Percentiles rank a stretch among this genome's conserved stretches.
phyloP scores from a whole-genome alignment of 2,797 vertebrate genomes.

The Galago senegalensis region DNA sequence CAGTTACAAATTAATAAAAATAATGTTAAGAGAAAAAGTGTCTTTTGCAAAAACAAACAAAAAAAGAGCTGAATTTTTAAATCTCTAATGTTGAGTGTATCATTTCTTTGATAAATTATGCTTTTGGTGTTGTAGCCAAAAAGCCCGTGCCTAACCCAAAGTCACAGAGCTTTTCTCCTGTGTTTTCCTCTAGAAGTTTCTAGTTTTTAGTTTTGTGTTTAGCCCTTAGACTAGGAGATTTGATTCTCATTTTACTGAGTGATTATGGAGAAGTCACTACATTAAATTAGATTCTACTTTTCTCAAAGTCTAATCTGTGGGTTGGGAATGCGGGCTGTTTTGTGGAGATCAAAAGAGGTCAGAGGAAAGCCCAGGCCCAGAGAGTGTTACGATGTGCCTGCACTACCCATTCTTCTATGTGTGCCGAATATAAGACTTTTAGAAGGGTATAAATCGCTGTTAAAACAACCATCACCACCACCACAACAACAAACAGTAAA shows the following conservation, averaged over 20 bases:
- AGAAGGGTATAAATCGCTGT: background rate
- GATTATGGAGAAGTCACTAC: background rate
- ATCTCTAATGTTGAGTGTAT: background rate
- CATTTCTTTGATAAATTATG: background rate
- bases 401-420: background rate
- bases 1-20: too few relatives aligned
- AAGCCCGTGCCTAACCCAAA: background rate
- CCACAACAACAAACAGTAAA: too few relatives aligned
- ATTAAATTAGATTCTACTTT: background rate
- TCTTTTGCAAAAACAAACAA: too few relatives aligned
- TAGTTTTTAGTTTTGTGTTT: background rate
- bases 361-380: background rate
- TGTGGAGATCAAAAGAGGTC: background rate
- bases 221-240: background rate
- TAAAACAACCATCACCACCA: background rate
- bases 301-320: background rate
- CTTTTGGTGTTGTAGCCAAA: background rate
- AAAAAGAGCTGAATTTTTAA: background rate
- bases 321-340: background rate
- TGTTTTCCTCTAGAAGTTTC: background rate
- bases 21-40: too few relatives aligned
- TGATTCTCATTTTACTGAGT: background rate
- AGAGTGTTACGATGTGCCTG: accelerated
- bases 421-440: background rate
- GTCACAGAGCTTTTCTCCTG: background rate